These are phyloP conservation scores for Oikopleura albicans DNA, from an alignment of 23 tunicate genomes.

Conservation along the genomic window DNA sequence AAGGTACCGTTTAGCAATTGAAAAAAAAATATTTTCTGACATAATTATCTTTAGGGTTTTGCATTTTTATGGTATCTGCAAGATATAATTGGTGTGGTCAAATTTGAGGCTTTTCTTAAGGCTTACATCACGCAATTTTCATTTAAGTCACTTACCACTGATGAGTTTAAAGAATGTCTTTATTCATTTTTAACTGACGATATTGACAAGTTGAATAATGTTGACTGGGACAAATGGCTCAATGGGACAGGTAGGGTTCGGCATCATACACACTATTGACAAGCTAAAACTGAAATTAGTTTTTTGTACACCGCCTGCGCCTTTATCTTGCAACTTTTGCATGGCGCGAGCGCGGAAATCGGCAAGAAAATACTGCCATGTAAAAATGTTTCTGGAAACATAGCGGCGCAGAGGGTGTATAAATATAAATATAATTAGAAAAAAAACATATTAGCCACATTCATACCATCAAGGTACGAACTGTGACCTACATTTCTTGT, in stretches of 20 bases:
- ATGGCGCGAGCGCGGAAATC: no score
- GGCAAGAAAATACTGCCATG: no score
- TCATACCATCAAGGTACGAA: no score
- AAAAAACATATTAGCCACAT: no score
- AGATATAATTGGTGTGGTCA: conserved; percentile 28
- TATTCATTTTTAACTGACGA: conserved; percentile 19
- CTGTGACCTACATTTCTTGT: no score
- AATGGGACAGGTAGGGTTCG: conserved; percentile 54
- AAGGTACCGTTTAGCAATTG: conserved; percentile 41
- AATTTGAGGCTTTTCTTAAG: conserved; percentile 14
- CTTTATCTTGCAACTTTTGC: no score
- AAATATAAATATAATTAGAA: no score
- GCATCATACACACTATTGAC: no score
- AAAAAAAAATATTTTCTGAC: conserved; percentile 57
- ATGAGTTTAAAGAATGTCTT: conserved; percentile 55
- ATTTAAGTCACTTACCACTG: conserved; percentile 36
- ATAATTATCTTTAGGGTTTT: conserved; percentile 82
- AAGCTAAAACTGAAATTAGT: no score
- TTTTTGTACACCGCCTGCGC: no score
- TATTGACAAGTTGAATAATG: conserved; percentile 26
- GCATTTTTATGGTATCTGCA: conserved; percentile 53
- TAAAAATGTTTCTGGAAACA: no score
- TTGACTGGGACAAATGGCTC: conserved; percentile 87
- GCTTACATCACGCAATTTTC: conserved; percentile 73
- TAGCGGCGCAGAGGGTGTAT: no score